Evolutionary conservation across 2,888 invertebrate genomes (phyloP).

Genomic region (Falcaria lacertinaria): DNA sequence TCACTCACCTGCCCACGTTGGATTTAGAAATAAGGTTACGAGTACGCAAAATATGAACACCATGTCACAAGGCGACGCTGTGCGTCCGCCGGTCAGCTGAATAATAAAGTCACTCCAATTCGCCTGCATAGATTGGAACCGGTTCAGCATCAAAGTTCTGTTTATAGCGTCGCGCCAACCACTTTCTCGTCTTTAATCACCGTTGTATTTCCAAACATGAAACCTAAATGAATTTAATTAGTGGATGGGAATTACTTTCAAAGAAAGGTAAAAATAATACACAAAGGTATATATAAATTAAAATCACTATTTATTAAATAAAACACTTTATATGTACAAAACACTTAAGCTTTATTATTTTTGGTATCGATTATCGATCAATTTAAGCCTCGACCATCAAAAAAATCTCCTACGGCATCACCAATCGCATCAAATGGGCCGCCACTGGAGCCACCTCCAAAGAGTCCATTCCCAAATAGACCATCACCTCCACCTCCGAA

Average conservation of each 20-base stretch:
- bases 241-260: not conserved
- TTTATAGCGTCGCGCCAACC: slow-evolving; percentile 34
- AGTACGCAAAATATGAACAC: slow-evolving; percentile 20
- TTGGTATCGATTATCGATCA: slow-evolving; percentile 5
- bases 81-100: slow-evolving; percentile 48
- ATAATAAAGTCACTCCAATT: slow-evolving; percentile 58
- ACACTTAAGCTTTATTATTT: slow-evolving; percentile 4
- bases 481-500: slow-evolving; percentile 26
- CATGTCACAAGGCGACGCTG: slow-evolving; percentile 33
- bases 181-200: slow-evolving; percentile 51
- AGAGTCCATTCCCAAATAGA: slow-evolving; percentile 21
- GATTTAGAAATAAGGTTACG: slow-evolving; percentile 15
- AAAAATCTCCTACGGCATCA: slow-evolving; percentile 61
- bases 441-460: slow-evolving; percentile 23
- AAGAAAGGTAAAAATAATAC: not conserved
- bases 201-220: slow-evolving; percentile 3
- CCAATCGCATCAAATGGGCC: slow-evolving; percentile 61
- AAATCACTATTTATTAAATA: slow-evolving; percentile 8
- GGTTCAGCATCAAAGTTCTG: slow-evolving; percentile 52
- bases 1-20: slow-evolving; percentile 6
- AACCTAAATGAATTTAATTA: not conserved
- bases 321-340: slow-evolving; percentile 15
- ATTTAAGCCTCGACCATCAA: slow-evolving; percentile 40
- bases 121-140: slow-evolving; percentile 53
- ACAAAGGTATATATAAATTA: too few species aligned